Percentiles rank a stretch among this genome's conserved stretches.
Conservation (phyloP, 2,888 invertebrate genomes). For the Tetheella fluctuosa region DNA sequence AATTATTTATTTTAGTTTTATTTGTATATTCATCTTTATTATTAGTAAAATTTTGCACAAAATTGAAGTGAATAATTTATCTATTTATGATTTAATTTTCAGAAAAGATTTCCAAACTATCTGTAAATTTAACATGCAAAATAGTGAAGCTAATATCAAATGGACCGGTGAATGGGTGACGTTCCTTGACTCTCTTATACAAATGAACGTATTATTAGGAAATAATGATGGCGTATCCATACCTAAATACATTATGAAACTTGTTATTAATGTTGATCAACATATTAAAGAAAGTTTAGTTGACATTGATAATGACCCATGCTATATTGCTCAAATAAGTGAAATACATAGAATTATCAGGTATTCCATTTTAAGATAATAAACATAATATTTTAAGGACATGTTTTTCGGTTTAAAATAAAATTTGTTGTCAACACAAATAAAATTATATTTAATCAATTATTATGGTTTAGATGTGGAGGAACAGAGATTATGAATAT, state of each 20-base stretch:
- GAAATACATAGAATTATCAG: neutral
- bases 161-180: conserved; percentile 22
- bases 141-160: conserved; percentile 19
- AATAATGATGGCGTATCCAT: conserved; percentile 15
- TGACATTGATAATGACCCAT: neutral
- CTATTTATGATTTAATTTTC: conserved; percentile 8
- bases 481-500: neutral
- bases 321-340: neutral
- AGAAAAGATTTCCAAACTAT: conserved; percentile 19
- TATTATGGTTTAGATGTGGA: neutral
- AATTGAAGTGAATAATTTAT: neutral
- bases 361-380: neutral
- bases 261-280: conserved; percentile 16
- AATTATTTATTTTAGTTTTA: no score
- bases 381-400: no score
- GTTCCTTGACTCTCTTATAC: conserved; percentile 22
- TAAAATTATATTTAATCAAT: neutral
- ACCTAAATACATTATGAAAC: conserved; percentile 18
- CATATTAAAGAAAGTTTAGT: neutral
- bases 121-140: conserved; percentile 13
- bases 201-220: conserved; percentile 16
- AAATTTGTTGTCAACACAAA: no score
- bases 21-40: no score
- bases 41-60: no score
- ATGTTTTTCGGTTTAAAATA: no score